phyloP scores from a whole-genome alignment of 2,888 invertebrate genomes.

The Coelogynopora nodosa region DNA sequence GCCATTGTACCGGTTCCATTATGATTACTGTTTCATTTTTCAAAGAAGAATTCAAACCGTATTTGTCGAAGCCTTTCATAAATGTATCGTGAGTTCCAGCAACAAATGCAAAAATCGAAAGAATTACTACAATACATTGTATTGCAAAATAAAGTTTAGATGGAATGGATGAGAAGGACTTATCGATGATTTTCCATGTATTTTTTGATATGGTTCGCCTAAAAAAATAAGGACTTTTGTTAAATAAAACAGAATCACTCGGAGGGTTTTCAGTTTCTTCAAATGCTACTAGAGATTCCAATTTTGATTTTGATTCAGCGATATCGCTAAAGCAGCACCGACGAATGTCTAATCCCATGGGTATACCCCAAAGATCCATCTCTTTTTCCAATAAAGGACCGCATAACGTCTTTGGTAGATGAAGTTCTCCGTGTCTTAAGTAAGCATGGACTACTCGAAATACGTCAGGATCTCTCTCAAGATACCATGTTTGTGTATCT shows the following conservation, averaged over 20 bases:
- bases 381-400: conserved; percentile 30
- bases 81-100: neutral
- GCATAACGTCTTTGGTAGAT: conserved; percentile 24
- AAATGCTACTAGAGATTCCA: conserved; percentile 6
- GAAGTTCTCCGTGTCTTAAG: conserved; percentile 8
- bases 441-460: conserved; percentile 22
- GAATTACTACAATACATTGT: neutral
- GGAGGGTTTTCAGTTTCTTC: neutral
- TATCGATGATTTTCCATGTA: neutral
- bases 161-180: neutral
- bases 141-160: neutral
- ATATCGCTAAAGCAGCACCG: conserved; percentile 34
- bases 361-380: conserved; percentile 26
- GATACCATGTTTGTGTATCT: neutral
- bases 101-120: neutral
- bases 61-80: neutral
- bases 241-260: neutral
- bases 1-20: neutral
- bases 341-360: conserved; percentile 21
- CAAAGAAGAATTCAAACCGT: neutral
- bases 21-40: neutral
- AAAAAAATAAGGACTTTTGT: neutral
- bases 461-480: neutral
- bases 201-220: neutral
- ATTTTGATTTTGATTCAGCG: conserved; percentile 21